Percentiles rank a stretch among this genome's conserved stretches.
phyloP scores from a whole-genome alignment of 2,888 invertebrate genomes.

The Artemia sinica region DNA sequence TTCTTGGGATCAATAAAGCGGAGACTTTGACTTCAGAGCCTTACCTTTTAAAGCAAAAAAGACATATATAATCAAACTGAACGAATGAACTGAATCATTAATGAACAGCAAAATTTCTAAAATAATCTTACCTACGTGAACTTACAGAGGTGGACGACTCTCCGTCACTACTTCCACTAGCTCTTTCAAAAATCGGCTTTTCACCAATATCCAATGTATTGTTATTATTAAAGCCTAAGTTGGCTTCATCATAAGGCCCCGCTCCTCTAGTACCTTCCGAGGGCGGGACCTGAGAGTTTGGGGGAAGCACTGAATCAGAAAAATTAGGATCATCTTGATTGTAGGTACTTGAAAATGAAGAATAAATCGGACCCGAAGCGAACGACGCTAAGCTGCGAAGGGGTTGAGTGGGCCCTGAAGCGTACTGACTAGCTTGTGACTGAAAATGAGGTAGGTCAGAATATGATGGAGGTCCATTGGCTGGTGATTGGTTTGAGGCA shows the following conservation, averaged over 20 bases:
- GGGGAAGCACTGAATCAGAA: constrained; percentile 8
- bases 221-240: background rate
- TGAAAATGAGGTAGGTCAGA: constrained; percentile 13
- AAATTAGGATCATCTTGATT: constrained; percentile 5
- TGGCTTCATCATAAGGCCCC: constrained; percentile 7
- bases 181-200: background rate
- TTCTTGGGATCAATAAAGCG: too few species aligned
- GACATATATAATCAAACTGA: too few species aligned
- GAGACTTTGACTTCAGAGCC: too few species aligned
- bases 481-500: background rate
- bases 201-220: background rate
- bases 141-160: constrained; percentile 11
- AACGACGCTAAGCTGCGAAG: constrained; percentile 12
- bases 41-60: too few species aligned
- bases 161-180: background rate
- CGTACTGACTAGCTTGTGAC: constrained; percentile 7
- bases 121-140: constrained; percentile 13
- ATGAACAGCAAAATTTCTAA: background rate
- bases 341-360: constrained; percentile 1
- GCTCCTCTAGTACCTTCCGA: constrained; percentile 6
- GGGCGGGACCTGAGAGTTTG: constrained; percentile 8
- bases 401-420: background rate
- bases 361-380: constrained; percentile 4
- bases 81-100: too few species aligned
- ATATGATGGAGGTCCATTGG: constrained; percentile 4